Conservation (phyloP, 2,888 invertebrate genomes). For the Ischnura elegans region DNA sequence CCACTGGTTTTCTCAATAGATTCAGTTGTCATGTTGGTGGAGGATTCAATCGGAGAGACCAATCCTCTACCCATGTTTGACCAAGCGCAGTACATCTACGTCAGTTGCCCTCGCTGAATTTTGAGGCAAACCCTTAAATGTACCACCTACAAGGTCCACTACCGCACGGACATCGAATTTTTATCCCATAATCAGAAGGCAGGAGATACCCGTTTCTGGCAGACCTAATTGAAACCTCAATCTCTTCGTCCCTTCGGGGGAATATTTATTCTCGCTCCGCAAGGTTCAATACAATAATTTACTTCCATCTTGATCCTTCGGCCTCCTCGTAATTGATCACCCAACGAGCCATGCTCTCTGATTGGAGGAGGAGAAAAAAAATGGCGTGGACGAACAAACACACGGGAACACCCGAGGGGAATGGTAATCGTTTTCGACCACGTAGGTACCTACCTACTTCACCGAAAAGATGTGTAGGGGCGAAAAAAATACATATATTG, state of each 20-base stretch:
- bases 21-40: too few relatives aligned
- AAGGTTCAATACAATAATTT: slow-evolving; percentile 1
- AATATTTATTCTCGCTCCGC: not conserved
- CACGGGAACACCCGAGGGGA: not conserved
- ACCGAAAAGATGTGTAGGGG: too few relatives aligned
- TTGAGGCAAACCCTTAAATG: not conserved
- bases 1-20: not conserved
- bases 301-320: not conserved
- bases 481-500: not conserved
- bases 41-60: not conserved
- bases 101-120: not conserved
- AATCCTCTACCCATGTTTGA: not conserved
- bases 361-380: not conserved
- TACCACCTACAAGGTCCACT: not conserved
- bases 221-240: not conserved
- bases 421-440: slow-evolving; percentile 5
- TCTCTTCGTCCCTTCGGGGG: not conserved
- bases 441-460: not conserved
- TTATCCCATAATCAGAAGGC: not conserved
- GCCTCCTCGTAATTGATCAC: not conserved
- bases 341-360: not conserved
- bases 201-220: not conserved
- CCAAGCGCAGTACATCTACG: not conserved
- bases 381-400: not conserved
- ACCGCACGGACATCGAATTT: not conserved